Conservation (phyloP, 2,113 vertebrate genomes). For the Archocentrus centrarchus region DNA sequence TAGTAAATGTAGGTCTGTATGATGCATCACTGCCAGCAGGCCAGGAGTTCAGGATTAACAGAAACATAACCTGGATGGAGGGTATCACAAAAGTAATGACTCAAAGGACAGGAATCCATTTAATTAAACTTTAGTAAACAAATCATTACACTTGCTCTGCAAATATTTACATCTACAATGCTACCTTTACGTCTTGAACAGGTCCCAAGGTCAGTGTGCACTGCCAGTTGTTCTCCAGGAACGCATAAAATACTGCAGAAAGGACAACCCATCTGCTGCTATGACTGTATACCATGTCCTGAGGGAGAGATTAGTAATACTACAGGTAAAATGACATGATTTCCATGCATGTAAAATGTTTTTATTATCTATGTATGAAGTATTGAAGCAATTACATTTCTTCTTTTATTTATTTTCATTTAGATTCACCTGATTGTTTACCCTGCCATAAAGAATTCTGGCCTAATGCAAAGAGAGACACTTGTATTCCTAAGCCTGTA, state of each 20-base stretch:
- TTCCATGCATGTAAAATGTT: not conserved
- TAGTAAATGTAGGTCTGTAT: conserved; percentile 71
- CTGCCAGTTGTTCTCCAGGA: conserved; percentile 70
- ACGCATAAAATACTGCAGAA: conserved; percentile 63
- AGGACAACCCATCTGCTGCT: conserved; percentile 66
- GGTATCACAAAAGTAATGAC: conserved; percentile 52
- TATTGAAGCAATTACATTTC: no score
- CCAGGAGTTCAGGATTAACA: conserved; percentile 65
- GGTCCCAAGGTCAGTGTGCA: conserved; percentile 70
- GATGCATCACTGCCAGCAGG: conserved; percentile 65
- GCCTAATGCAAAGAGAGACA: conserved; percentile 64
- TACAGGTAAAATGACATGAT: not conserved
- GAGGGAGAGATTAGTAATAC: conserved; percentile 37
- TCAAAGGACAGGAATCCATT: not conserved
- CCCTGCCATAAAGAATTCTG: conserved; percentile 67
- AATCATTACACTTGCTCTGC: not conserved
- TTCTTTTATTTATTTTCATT: no score
- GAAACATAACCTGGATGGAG: conserved; percentile 65
- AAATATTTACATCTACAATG: not conserved
- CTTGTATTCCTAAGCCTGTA: conserved; percentile 62
- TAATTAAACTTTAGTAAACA: not conserved
- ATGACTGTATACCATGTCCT: conserved; percentile 74
- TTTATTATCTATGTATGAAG: not conserved
- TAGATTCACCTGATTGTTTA: conserved; percentile 68
- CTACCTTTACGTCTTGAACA: not conserved